Evolutionary conservation across 1,140 invertebrate species (phyloP).

Genomic region (Maniola jurtina): DNA sequence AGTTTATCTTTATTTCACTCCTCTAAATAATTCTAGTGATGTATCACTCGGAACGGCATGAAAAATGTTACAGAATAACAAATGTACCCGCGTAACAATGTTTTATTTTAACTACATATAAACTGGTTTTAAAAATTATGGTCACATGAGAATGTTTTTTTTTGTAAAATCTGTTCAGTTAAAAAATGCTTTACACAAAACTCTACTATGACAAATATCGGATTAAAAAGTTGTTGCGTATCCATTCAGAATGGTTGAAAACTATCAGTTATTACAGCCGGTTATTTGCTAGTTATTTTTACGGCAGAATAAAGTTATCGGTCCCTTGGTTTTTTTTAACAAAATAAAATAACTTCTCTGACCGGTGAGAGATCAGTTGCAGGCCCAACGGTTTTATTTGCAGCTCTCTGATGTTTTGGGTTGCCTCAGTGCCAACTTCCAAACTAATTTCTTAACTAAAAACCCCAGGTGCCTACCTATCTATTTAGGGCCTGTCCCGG

Average conservation of each 20-base stretch:
- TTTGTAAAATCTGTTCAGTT: constrained; percentile 5
- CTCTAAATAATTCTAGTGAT: constrained; percentile 28
- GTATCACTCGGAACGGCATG: constrained; percentile 21
- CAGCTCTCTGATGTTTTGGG: no score
- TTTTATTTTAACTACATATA: constrained; percentile 23
- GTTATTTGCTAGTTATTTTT: no score
- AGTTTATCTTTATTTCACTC: constrained; percentile 17
- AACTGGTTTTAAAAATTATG: constrained; percentile 20
- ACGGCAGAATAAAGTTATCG: no score
- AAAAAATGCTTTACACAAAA: neutral
- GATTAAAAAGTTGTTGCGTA: neutral
- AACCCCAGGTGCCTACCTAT: no score
- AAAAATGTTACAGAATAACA: constrained; percentile 27
- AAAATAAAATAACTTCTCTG: no score
- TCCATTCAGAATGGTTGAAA: neutral
- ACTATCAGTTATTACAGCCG: neutral
- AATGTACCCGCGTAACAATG: constrained; percentile 13
- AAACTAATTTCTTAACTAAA: no score
- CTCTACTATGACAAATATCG: constrained; percentile 4
- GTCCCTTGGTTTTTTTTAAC: no score
- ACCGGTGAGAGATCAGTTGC: no score
- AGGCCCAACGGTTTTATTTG: no score
- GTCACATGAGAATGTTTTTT: neutral
- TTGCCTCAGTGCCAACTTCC: no score
- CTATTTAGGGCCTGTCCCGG: no score